Conservation (phyloP, 1,140 invertebrate species). For the Gyrodactylus salaris region DNA sequence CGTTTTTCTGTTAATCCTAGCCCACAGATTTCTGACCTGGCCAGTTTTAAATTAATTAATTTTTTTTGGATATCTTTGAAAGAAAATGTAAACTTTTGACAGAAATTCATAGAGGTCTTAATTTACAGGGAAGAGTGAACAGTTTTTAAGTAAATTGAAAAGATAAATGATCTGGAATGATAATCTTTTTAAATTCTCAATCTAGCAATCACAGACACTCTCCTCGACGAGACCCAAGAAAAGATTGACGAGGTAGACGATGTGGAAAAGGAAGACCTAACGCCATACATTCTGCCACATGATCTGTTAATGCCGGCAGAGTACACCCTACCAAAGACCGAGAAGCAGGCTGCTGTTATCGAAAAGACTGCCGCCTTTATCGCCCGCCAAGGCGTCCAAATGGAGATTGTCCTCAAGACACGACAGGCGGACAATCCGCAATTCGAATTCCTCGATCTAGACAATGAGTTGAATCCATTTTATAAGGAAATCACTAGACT, state of each 20-base stretch:
- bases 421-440: slow-evolving; percentile 69
- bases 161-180: too few species aligned
- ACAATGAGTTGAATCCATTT: slow-evolving; percentile 46
- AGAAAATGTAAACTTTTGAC: too few species aligned
- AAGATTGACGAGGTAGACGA: not conserved
- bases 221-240: too few species aligned
- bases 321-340: slow-evolving; percentile 34
- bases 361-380: slow-evolving; percentile 83
- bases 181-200: too few species aligned
- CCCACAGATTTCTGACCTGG: too few species aligned
- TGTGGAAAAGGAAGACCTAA: not conserved
- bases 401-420: slow-evolving; percentile 86
- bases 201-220: too few species aligned
- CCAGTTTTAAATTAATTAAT: too few species aligned
- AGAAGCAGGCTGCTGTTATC: slow-evolving; percentile 65
- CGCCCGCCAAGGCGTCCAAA: slow-evolving; percentile 56
- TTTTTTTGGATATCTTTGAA: too few species aligned
- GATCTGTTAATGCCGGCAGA: not conserved
- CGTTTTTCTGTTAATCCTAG: too few species aligned
- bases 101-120: too few species aligned
- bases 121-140: too few species aligned
- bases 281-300: not conserved
- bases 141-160: too few species aligned
- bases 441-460: slow-evolving; percentile 63
- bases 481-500: slow-evolving; percentile 45